These are phyloP conservation scores for Panulirus ornatus DNA, from an alignment of 1,140 invertebrate genomes.

Conservation along the genomic window DNA sequence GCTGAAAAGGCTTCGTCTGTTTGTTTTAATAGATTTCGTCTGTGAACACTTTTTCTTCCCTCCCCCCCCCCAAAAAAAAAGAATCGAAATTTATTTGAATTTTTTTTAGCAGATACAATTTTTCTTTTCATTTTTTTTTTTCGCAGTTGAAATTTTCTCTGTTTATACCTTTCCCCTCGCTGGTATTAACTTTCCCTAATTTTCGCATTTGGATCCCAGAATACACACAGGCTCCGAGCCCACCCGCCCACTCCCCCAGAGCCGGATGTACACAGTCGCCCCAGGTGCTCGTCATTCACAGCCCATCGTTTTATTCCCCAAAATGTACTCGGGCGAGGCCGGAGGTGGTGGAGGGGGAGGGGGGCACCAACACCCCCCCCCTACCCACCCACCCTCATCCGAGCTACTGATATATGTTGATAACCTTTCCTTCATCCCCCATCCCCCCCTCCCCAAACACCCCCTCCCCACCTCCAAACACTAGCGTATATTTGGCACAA, in stretches of 20 bases:
- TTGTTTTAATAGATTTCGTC: conserved; percentile 11
- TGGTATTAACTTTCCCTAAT: conserved; percentile 25
- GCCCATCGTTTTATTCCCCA: neutral
- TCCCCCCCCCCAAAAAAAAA: neutral
- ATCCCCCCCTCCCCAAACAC: no score
- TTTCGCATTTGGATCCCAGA: conserved; percentile 1
- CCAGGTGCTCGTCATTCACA: neutral
- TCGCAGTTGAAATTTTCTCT: neutral
- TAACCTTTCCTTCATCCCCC: conserved; percentile 53
- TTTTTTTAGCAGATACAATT: no score
- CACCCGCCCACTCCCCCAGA: neutral
- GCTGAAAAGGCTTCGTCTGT: conserved; percentile 44
- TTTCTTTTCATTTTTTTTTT: no score
- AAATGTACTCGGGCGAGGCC: no score
- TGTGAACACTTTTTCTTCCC: neutral
- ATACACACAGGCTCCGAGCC: neutral
- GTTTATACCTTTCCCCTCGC: neutral
- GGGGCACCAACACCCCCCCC: conserved; percentile 4
- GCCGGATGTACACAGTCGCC: neutral
- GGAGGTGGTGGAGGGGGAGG: no score
- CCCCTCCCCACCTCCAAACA: no score
- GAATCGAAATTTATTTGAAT: no score
- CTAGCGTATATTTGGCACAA: conserved; percentile 44
- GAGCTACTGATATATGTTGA: conserved; percentile 38
- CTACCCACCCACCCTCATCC: neutral